Evolutionary conservation across 2,113 vertebrate species (phyloP).

Genomic region (Crotalus viridis): DNA sequence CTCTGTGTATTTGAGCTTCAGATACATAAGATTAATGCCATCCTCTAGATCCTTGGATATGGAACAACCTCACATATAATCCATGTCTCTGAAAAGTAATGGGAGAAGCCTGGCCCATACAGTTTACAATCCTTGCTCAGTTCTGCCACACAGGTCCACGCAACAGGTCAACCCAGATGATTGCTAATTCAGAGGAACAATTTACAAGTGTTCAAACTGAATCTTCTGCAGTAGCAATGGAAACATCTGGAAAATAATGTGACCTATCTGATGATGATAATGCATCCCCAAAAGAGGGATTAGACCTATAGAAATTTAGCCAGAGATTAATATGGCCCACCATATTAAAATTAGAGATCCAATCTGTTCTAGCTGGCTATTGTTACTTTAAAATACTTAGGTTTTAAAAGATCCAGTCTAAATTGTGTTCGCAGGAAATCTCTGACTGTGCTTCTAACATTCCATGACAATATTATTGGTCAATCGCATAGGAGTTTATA

Average conservation of each 20-base stretch:
- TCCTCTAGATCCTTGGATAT: too few relatives aligned
- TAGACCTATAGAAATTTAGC: constrained; percentile 49
- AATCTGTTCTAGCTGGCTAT: neutral
- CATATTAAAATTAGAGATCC: constrained; percentile 31
- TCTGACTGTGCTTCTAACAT: neutral
- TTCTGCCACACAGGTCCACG: neutral
- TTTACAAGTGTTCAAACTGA: constrained; percentile 25
- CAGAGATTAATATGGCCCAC: constrained; percentile 46
- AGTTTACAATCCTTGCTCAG: neutral
- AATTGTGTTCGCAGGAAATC: neutral
- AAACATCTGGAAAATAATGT: constrained; percentile 37
- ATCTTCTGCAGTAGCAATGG: constrained; percentile 51
- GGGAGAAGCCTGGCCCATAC: neutral
- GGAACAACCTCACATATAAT: neutral
- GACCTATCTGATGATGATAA: constrained; percentile 27
- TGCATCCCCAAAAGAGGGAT: constrained; percentile 27
- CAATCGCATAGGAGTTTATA: neutral
- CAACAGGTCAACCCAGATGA: neutral
- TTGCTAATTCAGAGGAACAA: constrained; percentile 45
- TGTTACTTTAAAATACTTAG: neutral
- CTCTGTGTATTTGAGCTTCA: neutral
- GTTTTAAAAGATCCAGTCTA: neutral
- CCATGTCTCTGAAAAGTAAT: neutral
- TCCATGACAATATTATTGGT: neutral
- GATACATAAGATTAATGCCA: neutral